These are phyloP conservation scores for Papilio polyxenes DNA, from an alignment of 1,140 invertebrate species.

Conservation along the genomic window DNA sequence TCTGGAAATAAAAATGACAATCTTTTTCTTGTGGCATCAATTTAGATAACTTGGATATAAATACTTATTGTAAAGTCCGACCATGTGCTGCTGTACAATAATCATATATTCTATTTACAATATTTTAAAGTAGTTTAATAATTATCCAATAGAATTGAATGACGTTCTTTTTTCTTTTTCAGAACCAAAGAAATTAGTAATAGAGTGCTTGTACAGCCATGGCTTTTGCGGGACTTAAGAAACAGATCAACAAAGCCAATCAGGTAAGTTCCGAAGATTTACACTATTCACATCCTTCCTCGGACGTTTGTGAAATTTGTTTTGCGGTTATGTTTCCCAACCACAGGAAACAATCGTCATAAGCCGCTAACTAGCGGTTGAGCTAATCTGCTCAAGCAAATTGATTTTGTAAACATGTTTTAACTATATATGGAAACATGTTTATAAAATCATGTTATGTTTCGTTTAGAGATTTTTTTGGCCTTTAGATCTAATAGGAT, in stretches of 20 bases:
- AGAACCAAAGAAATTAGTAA: constrained; percentile 49
- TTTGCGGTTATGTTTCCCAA: constrained; percentile 4
- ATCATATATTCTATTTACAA: too few species aligned
- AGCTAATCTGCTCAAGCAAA: background rate
- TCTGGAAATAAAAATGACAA: too few species aligned
- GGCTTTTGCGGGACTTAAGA: constrained; percentile 98
- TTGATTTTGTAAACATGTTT: background rate
- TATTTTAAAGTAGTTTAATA: too few species aligned
- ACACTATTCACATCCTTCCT: background rate
- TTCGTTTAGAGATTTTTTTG: constrained; percentile 10
- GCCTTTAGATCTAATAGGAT: background rate
- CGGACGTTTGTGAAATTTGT: background rate
- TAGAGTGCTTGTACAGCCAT: constrained; percentile 81
- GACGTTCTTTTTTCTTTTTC: constrained; percentile 53
- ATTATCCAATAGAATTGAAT: background rate
- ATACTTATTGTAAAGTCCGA: background rate
- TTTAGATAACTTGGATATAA: too few species aligned
- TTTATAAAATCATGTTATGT: background rate
- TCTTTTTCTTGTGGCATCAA: too few species aligned
- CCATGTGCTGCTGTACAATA: background rate
- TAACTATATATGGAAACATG: background rate
- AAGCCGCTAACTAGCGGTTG: background rate
- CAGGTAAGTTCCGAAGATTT: constrained; percentile 84
- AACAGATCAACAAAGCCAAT: constrained; percentile 99
- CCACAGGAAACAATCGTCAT: background rate